These are phyloP conservation scores for Cerastis leucographa DNA, from an alignment of 2,888 invertebrate species.

Conservation along the genomic window DNA sequence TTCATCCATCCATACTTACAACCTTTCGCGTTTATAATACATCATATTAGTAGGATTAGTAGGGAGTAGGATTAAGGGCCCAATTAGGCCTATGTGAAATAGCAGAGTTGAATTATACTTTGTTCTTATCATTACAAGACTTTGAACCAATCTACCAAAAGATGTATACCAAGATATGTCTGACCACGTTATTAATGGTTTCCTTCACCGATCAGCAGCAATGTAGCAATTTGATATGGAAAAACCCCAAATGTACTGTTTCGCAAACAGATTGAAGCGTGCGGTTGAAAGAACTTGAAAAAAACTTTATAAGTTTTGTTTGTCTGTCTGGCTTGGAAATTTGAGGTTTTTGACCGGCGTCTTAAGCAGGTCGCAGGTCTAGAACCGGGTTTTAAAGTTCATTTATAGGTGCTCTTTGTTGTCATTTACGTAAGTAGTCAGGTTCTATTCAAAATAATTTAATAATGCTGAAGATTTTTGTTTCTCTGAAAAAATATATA, in stretches of 20 bases:
- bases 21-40: too few species aligned
- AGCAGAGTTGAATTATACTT: not conserved
- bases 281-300: conserved; percentile 1
- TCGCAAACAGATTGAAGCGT: conserved; percentile 4
- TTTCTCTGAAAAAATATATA: too few species aligned
- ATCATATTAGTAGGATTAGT: too few species aligned
- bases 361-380: not conserved
- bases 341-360: not conserved
- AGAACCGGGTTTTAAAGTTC: too few species aligned
- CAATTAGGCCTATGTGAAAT: too few species aligned
- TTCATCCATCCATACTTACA: too few species aligned
- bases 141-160: not conserved
- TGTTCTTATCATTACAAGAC: not conserved
- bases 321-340: not conserved
- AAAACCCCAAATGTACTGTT: conserved; percentile 32
- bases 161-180: conserved; percentile 9
- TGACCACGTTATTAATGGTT: conserved; percentile 27
- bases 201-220: conserved; percentile 6
- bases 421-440: not conserved
- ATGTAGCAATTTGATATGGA: conserved; percentile 28
- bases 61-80: too few species aligned
- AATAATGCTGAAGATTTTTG: too few species aligned
- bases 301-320: not conserved
- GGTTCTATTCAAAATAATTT: not conserved
- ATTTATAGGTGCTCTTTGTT: not conserved